phyloP scores from a whole-genome alignment of 2,797 vertebrate species.

The Poeciliopsis presidionis region DNA sequence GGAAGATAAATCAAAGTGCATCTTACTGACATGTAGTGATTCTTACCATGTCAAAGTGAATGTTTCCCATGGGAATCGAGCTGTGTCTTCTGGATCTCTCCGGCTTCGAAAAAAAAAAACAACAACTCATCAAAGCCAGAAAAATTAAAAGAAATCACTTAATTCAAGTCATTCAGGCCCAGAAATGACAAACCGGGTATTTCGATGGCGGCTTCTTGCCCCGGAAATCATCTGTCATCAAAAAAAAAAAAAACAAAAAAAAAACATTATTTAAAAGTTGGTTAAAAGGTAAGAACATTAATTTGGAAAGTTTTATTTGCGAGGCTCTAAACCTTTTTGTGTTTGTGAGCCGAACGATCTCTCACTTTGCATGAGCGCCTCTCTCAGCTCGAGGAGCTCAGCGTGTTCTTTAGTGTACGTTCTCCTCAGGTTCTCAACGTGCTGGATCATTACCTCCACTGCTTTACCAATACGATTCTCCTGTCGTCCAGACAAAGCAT shows the following conservation, averaged over 20 bases:
- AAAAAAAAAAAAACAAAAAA: not conserved
- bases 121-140: not conserved
- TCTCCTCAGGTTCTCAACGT: constrained; percentile 95
- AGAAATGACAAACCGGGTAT: constrained; percentile 71
- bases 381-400: constrained; percentile 91
- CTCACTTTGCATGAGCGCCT: constrained; percentile 87
- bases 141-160: too few species aligned
- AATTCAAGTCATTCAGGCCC: not conserved
- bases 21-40: not conserved
- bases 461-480: constrained; percentile 93
- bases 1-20: not conserved
- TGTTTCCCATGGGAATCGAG: constrained; percentile 82
- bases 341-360: constrained; percentile 82
- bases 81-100: constrained; percentile 86
- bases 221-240: constrained; percentile 76
- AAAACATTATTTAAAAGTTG: not conserved
- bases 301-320: accelerated
- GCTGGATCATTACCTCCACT: constrained; percentile 97
- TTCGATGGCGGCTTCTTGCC: constrained; percentile 73
- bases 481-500: constrained; percentile 61
- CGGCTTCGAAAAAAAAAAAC: constrained; percentile 14
- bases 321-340: constrained; percentile 81
- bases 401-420: constrained; percentile 94
- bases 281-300: not conserved
- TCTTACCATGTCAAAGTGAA: constrained; percentile 84